These are phyloP conservation scores for Hymenopus coronatus DNA, from an alignment of 2,888 invertebrate species.

Conservation along the genomic window DNA sequence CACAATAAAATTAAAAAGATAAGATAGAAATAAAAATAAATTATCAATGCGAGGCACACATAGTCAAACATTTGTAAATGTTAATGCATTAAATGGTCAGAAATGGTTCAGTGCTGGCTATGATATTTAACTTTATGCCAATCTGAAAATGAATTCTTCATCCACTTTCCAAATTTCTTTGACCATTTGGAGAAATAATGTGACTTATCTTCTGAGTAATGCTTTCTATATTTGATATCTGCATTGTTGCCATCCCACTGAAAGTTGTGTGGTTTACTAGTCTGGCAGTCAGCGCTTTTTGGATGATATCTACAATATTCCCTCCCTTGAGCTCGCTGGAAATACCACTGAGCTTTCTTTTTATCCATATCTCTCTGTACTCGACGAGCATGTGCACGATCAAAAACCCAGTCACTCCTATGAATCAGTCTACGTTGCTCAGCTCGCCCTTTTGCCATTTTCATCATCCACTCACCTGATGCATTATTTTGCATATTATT, in stretches of 20 bases:
- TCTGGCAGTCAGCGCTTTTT: background rate
- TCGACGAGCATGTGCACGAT: conserved; percentile 22
- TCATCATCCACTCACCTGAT: conserved; percentile 18
- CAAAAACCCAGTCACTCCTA: conserved; percentile 23
- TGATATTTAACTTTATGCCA: conserved; percentile 21
- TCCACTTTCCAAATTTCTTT: conserved; percentile 10
- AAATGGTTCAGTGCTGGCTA: background rate
- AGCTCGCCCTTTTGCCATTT: conserved; percentile 7
- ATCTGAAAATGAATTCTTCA: conserved; percentile 13
- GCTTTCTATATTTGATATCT: background rate
- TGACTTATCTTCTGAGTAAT: background rate
- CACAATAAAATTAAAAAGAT: background rate
- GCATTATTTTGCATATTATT: background rate
- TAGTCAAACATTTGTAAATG: background rate
- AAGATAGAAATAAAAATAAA: background rate
- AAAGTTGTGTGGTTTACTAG: background rate
- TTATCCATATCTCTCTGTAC: conserved; percentile 3
- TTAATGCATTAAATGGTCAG: background rate
- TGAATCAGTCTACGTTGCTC: conserved; percentile 1
- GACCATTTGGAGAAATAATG: background rate
- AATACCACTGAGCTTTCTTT: conserved; percentile 8
- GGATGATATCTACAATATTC: conserved; percentile 15
- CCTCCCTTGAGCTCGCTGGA: conserved; percentile 17
- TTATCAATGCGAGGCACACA: background rate
- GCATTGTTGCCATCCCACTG: background rate